Evolutionary conservation across 2,888 invertebrate species (phyloP).

Genomic region (Perizoma flavofasciatum): DNA sequence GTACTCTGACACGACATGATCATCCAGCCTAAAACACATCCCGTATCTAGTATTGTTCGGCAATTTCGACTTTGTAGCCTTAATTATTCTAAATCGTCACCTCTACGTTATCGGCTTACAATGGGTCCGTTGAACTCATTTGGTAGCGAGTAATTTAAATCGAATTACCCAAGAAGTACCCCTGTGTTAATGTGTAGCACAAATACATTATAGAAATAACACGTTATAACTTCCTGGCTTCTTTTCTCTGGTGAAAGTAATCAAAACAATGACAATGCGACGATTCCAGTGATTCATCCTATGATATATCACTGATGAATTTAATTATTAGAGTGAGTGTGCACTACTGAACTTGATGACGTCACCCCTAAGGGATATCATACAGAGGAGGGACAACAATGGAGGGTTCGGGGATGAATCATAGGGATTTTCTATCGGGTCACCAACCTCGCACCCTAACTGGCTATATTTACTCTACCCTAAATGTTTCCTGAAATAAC

Average conservation of each 20-base stretch:
- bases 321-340: slow-evolving; percentile 55
- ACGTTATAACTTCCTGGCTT: slow-evolving; percentile 18
- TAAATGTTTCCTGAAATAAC: slow-evolving; percentile 53
- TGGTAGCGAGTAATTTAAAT: slow-evolving; percentile 45
- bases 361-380: slow-evolving; percentile 69
- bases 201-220: slow-evolving; percentile 11
- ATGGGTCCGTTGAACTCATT: slow-evolving; percentile 54
- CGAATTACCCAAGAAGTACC: slow-evolving; percentile 47
- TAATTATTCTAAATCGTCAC: slow-evolving; percentile 28
- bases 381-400: slow-evolving; percentile 65
- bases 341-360: slow-evolving; percentile 67
- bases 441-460: slow-evolving; percentile 68
- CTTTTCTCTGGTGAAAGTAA: slow-evolving; percentile 49
- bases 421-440: slow-evolving; percentile 74
- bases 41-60: slow-evolving; percentile 6
- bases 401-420: slow-evolving; percentile 79
- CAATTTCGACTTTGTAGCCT: slow-evolving; percentile 4
- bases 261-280: slow-evolving; percentile 47
- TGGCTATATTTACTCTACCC: slow-evolving; percentile 67
- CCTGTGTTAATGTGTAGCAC: slow-evolving; percentile 38
- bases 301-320: slow-evolving; percentile 66
- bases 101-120: slow-evolving; percentile 51
- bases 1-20: slow-evolving; percentile 12
- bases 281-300: slow-evolving; percentile 61
- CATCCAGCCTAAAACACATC: background rate